Conservation (phyloP, 1,140 invertebrate genomes). For the Gonatopus flavifemur region DNA sequence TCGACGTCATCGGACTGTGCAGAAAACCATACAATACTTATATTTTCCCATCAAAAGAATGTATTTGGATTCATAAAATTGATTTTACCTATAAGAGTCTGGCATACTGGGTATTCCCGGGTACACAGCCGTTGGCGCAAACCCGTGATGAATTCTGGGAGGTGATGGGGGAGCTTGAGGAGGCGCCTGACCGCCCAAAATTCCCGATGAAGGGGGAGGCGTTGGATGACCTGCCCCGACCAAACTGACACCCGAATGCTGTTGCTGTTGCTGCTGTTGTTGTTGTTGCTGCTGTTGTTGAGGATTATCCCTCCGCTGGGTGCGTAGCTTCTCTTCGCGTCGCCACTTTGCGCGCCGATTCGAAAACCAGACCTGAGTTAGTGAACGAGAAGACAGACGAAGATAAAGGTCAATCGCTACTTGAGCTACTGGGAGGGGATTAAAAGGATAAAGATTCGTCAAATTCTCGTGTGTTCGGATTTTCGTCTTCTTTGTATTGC, state of each 20-base stretch:
- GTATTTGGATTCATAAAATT: background rate
- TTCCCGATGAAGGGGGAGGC: constrained; percentile 52
- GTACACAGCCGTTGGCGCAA: constrained; percentile 51
- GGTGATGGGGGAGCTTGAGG: constrained; percentile 51
- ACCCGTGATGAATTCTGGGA: constrained; percentile 54
- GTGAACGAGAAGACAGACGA: constrained; percentile 52
- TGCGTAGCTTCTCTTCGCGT: constrained; percentile 94
- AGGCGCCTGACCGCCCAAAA: constrained; percentile 45
- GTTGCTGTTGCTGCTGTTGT: constrained; percentile 51
- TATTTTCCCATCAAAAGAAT: background rate
- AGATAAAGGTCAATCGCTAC: constrained; percentile 48
- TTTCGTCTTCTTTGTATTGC: too few species aligned
- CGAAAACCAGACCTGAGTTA: constrained; percentile 93
- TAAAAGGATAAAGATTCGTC: too few species aligned
- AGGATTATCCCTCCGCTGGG: constrained; percentile 69
- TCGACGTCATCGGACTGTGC: constrained; percentile 62
- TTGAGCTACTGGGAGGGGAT: too few species aligned
- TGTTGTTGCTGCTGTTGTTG: constrained; percentile 44
- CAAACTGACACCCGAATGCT: constrained; percentile 47
- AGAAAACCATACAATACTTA: background rate
- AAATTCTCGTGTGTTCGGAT: too few species aligned
- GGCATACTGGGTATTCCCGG: constrained; percentile 59
- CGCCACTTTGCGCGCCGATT: constrained; percentile 98
- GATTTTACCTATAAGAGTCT: constrained; percentile 65
- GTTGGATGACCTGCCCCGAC: constrained; percentile 57